Evolutionary conservation across 2,888 invertebrate genomes (phyloP).

Genomic region (Chydorus sphaericus): DNA sequence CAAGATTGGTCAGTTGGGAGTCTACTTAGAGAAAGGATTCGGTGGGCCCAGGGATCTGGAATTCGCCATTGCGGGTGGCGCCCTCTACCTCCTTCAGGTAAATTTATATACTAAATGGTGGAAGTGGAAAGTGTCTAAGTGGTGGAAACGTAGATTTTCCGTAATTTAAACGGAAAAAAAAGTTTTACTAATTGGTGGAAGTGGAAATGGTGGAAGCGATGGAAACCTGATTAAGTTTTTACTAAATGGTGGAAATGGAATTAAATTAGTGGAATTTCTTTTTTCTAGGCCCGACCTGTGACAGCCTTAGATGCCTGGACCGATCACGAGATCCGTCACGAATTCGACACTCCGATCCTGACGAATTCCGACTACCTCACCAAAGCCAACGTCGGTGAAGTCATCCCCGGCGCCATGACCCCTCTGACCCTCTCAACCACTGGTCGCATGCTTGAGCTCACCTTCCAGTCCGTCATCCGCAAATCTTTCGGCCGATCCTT

Average conservation of each 20-base stretch:
- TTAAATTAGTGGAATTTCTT: conserved; percentile 43
- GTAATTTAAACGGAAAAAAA: too few relatives aligned
- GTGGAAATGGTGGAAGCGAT: too few relatives aligned
- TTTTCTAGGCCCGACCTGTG: conserved; percentile 63
- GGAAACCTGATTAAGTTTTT: too few relatives aligned
- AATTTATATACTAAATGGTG: too few relatives aligned
- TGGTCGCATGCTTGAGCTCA: conserved; percentile 24
- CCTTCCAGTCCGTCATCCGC: conserved; percentile 22
- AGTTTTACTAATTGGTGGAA: too few relatives aligned
- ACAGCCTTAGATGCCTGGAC: conserved; percentile 57
- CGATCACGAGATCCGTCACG: conserved; percentile 62
- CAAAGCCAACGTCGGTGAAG: conserved; percentile 58
- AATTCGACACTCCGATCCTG: conserved; percentile 52
- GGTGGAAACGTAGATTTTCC: too few relatives aligned
- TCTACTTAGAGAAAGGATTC: conserved; percentile 48
- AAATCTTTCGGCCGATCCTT: conserved; percentile 8
- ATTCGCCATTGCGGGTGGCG: conserved; percentile 51
- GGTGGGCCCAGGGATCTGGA: conserved; percentile 61
- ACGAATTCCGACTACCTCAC: conserved; percentile 48
- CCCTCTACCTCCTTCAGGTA: neutral
- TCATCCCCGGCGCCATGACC: conserved; percentile 45
- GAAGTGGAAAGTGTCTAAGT: too few relatives aligned
- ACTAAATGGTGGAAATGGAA: conserved; percentile 19
- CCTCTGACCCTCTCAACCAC: conserved; percentile 37
- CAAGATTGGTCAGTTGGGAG: conserved; percentile 39